Conservation (phyloP, 2,888 invertebrate species). For the Synergus gifuensis region DNA sequence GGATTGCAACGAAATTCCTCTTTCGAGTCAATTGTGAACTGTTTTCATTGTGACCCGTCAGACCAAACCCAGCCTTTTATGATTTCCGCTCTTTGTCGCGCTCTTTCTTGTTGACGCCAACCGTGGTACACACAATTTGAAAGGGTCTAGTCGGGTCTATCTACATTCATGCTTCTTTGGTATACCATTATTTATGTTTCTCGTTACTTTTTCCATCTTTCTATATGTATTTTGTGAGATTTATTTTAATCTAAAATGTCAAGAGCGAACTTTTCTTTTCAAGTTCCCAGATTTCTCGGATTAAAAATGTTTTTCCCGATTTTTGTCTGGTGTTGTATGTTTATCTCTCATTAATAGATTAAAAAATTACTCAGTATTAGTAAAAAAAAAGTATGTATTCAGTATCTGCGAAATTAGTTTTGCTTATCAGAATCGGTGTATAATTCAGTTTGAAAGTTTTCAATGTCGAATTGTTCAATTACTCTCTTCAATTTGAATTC, state of each 20-base stretch:
- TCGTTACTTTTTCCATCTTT: background rate
- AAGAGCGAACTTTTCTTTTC: too few relatives aligned
- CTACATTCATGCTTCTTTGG: background rate
- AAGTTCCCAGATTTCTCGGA: too few relatives aligned
- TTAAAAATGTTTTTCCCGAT: too few relatives aligned
- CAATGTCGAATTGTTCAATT: too few relatives aligned
- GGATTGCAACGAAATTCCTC: background rate
- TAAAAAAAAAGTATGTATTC: too few relatives aligned
- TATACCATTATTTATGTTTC: background rate
- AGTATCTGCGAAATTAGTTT: too few relatives aligned
- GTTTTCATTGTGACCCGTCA: background rate
- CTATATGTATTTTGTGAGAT: background rate
- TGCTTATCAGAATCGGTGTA: too few relatives aligned
- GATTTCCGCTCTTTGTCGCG: constrained; percentile 6
- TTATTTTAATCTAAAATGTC: background rate
- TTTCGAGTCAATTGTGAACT: background rate
- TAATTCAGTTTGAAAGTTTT: too few relatives aligned
- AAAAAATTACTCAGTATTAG: too few relatives aligned
- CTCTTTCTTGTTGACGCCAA: background rate
- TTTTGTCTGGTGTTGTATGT: too few relatives aligned
- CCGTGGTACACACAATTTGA: background rate
- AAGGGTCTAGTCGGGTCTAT: background rate
- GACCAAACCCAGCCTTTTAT: background rate
- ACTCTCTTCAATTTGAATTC: too few relatives aligned
- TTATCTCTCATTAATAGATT: too few relatives aligned